Conservation (phyloP, 2,888 invertebrate genomes). For the Glyphotaelius pellucidus region DNA sequence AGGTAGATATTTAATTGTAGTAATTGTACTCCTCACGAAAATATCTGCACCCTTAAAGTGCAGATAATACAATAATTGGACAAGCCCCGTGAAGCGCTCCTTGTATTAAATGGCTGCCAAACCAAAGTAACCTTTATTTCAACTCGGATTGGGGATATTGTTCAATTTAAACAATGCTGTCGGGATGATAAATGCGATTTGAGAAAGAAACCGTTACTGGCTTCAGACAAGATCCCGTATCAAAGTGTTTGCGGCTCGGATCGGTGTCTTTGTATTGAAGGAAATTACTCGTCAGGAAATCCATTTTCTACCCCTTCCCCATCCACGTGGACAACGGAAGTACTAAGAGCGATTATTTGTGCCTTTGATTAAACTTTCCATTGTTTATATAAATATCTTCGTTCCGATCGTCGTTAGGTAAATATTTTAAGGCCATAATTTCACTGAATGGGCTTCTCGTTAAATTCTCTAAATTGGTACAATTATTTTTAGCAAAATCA, state of each 20-base stretch:
- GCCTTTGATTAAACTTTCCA: conserved; percentile 31
- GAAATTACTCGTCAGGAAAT: conserved; percentile 43
- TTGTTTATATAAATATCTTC: conserved; percentile 37
- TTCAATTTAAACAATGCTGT: conserved; percentile 50
- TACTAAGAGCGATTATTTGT: conserved; percentile 19
- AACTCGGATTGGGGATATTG: conserved; percentile 27
- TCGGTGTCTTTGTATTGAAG: conserved; percentile 33
- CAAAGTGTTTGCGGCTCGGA: conserved; percentile 35
- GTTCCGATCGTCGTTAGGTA: conserved; percentile 14
- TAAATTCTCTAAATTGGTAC: background rate
- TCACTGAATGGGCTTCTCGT: background rate
- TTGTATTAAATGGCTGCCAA: conserved; percentile 34
- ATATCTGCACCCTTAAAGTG: background rate
- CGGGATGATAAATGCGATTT: conserved; percentile 47
- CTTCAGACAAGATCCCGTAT: conserved; percentile 36
- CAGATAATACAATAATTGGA: background rate
- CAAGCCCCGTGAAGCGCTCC: background rate
- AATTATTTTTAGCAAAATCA: background rate
- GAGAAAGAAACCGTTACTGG: conserved; percentile 27
- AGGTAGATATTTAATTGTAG: background rate
- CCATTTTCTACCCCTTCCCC: conserved; percentile 22
- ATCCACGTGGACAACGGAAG: conserved; percentile 33
- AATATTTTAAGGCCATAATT: conserved; percentile 18
- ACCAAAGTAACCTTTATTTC: conserved; percentile 21
- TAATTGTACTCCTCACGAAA: background rate